phyloP scores from a whole-genome alignment of 1,140 invertebrate genomes.

The Heliconius eleuchia region DNA sequence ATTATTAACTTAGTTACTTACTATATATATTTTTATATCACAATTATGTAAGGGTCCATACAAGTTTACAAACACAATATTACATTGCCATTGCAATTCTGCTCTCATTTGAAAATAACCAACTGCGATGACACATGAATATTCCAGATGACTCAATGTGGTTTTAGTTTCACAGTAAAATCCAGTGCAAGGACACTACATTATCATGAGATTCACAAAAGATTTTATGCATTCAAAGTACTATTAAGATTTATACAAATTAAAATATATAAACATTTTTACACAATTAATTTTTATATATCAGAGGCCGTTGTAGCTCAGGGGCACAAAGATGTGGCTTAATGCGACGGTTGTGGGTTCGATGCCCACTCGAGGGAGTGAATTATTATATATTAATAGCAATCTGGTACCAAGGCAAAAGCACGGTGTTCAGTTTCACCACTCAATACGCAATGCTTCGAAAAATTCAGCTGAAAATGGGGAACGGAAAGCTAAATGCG shows the following conservation, averaged over 20 bases:
- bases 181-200: slow-evolving; percentile 9
- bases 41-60: neutral
- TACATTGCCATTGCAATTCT: neutral
- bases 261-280: neutral
- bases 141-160: slow-evolving; percentile 16
- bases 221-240: neutral
- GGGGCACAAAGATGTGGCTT: too few relatives aligned
- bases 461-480: too few relatives aligned
- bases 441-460: too few relatives aligned
- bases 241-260: neutral
- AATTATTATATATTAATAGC: too few relatives aligned
- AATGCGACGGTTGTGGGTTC: too few relatives aligned
- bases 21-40: neutral
- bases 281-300: neutral
- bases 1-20: too few relatives aligned
- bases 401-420: too few relatives aligned
- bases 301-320: too few relatives aligned
- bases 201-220: slow-evolving; percentile 4
- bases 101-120: neutral
- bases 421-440: too few relatives aligned
- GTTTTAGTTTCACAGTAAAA: neutral
- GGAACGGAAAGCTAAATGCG: too few relatives aligned
- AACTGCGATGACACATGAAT: slow-evolving; percentile 18
- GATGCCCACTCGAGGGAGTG: too few relatives aligned
- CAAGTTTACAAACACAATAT: neutral